Percentiles rank a stretch among this genome's conserved stretches.
phyloP scores from a whole-genome alignment of 2,797 vertebrate species.

The Nyctalus aviator region DNA sequence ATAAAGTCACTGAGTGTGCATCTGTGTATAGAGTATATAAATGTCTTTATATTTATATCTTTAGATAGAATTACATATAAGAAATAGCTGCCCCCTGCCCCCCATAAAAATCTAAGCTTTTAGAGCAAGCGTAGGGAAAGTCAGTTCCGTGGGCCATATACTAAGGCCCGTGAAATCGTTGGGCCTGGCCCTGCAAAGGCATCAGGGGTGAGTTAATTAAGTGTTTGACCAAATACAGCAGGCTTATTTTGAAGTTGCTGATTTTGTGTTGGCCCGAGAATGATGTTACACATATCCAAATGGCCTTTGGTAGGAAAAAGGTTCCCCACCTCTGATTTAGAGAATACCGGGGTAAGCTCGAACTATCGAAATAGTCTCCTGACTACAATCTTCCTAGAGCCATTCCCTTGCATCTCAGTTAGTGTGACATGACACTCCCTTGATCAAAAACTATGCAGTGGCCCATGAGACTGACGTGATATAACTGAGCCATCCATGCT shows the following conservation, averaged over 20 bases:
- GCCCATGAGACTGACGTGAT: neutral
- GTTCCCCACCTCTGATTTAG: neutral
- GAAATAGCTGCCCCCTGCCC: neutral
- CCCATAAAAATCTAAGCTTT: neutral
- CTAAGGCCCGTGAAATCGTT: too few relatives aligned
- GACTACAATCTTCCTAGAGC: neutral
- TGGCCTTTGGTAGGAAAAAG: too few relatives aligned
- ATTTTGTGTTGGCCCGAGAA: too few relatives aligned
- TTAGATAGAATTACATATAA: conserved; percentile 22
- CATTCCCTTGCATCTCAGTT: neutral
- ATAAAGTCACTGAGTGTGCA: conserved; percentile 18
- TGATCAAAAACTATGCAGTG: neutral
- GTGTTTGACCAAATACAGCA: too few relatives aligned
- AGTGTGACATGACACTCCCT: neutral
- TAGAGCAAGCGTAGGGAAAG: neutral
- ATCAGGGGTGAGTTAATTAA: too few relatives aligned
- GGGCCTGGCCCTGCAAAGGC: too few relatives aligned
- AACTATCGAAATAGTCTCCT: neutral
- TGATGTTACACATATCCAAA: too few relatives aligned
- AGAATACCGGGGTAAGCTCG: neutral
- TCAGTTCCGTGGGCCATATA: too few relatives aligned
- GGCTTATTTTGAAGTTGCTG: too few relatives aligned
- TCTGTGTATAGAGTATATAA: neutral
- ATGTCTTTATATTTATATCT: neutral
- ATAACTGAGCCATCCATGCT: rapidly evolving